These are phyloP conservation scores for Brachylomia viminalis DNA, from an alignment of 2,888 invertebrate species.

Conservation along the genomic window DNA sequence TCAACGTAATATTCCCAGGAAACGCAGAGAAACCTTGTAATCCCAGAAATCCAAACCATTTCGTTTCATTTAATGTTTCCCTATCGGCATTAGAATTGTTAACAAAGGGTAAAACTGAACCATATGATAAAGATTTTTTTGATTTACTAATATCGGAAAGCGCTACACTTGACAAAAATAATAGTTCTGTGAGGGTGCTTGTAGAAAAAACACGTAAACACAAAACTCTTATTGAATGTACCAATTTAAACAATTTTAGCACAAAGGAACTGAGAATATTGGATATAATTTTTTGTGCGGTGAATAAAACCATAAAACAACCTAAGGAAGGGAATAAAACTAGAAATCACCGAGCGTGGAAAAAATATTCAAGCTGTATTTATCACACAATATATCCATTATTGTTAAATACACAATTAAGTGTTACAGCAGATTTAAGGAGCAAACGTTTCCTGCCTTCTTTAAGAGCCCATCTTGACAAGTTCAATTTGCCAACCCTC, in stretches of 20 bases:
- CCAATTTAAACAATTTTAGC: slow-evolving; percentile 6
- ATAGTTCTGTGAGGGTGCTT: slow-evolving; percentile 17
- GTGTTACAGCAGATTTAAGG: slow-evolving; percentile 28
- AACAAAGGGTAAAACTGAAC: neutral
- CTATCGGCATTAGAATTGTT: slow-evolving; percentile 16
- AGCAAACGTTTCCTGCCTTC: slow-evolving; percentile 37
- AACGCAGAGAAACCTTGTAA: slow-evolving; percentile 1
- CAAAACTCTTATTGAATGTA: slow-evolving; percentile 26
- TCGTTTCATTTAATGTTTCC: slow-evolving; percentile 39
- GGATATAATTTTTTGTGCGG: slow-evolving; percentile 30
- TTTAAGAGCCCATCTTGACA: slow-evolving; percentile 25
- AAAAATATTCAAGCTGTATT: fast-evolving
- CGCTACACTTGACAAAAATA: neutral
- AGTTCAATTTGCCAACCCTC: neutral
- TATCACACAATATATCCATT: slow-evolving; percentile 20
- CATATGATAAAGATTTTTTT: neutral
- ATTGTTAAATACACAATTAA: slow-evolving; percentile 36
- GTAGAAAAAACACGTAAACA: neutral
- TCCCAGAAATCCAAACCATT: neutral
- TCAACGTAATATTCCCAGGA: slow-evolving; percentile 25
- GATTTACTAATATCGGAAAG: slow-evolving; percentile 5
- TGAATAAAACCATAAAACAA: neutral
- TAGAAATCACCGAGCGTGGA: fast-evolving
- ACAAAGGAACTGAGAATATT: slow-evolving; percentile 34
- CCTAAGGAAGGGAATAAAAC: neutral